These are phyloP conservation scores for Nylanderia fulva DNA, from an alignment of 1,140 invertebrate species.

Conservation along the genomic window DNA sequence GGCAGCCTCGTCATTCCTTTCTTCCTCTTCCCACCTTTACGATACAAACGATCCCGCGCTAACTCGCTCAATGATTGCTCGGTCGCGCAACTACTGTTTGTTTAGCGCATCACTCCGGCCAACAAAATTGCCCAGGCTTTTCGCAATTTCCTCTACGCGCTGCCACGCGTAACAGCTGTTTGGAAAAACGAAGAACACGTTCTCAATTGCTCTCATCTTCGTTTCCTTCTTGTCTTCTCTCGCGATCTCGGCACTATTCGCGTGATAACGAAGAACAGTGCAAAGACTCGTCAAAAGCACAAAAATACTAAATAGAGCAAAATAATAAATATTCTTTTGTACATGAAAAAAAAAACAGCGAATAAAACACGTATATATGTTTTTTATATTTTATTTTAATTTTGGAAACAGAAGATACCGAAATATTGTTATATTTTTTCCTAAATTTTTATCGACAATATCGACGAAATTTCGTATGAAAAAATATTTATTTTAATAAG, in stretches of 20 bases:
- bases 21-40: conserved; percentile 4
- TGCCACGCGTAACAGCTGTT: background rate
- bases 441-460: background rate
- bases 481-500: background rate
- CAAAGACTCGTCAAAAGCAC: background rate
- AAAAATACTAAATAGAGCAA: background rate
- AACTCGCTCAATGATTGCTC: conserved; percentile 63
- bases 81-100: conserved; percentile 78
- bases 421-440: too few relatives aligned
- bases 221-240: background rate
- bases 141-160: conserved; percentile 62
- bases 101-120: conserved; percentile 72
- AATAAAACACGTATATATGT: background rate
- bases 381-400: background rate
- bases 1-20: conserved; percentile 48
- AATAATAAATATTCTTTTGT: background rate
- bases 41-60: conserved; percentile 51
- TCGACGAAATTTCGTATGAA: background rate
- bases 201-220: background rate
- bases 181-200: conserved; percentile 28
- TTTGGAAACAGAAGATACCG: too few relatives aligned
- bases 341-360: background rate
- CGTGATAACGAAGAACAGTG: background rate
- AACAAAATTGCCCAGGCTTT: conserved; percentile 62
- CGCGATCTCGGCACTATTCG: background rate